Conservation (phyloP, 2,113 vertebrate genomes). For the Probosciger aterrimus region DNA sequence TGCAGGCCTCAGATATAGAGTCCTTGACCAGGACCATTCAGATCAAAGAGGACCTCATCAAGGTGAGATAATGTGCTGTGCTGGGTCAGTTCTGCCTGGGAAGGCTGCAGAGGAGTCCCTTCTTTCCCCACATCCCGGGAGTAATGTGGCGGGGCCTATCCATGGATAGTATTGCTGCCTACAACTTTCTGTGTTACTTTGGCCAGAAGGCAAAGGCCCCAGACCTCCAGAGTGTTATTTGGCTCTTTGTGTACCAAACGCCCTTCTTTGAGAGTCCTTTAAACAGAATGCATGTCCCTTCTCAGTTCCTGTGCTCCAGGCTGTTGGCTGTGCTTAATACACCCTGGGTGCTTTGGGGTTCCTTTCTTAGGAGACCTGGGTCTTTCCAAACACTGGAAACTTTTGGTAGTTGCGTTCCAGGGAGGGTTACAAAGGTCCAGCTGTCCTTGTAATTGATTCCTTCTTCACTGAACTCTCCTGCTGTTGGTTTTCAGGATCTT, state of each 20-base stretch:
- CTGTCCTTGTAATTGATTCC: constrained; percentile 11
- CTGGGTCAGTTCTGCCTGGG: background rate
- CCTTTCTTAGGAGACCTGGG: background rate
- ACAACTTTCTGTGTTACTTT: background rate
- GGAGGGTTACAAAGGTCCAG: background rate
- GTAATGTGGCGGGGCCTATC: background rate
- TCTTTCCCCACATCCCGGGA: background rate
- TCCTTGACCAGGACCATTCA: constrained; percentile 77
- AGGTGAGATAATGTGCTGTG: constrained; percentile 65
- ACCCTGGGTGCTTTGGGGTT: background rate
- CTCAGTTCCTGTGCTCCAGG: background rate
- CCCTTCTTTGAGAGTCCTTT: background rate
- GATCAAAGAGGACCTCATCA: constrained; percentile 86
- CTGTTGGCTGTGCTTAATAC: background rate
- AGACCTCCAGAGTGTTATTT: background rate
- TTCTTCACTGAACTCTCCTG: background rate
- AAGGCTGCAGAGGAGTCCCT: background rate
- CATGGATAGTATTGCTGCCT: background rate
- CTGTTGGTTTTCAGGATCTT: constrained; percentile 77
- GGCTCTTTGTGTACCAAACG: background rate
- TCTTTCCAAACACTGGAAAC: background rate
- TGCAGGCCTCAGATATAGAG: constrained; percentile 79
- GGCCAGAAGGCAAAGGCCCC: background rate
- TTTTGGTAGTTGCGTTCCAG: background rate
- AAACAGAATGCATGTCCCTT: background rate